Conservation (phyloP, 2,797 vertebrate genomes). For the Gallinago nigripennis region DNA sequence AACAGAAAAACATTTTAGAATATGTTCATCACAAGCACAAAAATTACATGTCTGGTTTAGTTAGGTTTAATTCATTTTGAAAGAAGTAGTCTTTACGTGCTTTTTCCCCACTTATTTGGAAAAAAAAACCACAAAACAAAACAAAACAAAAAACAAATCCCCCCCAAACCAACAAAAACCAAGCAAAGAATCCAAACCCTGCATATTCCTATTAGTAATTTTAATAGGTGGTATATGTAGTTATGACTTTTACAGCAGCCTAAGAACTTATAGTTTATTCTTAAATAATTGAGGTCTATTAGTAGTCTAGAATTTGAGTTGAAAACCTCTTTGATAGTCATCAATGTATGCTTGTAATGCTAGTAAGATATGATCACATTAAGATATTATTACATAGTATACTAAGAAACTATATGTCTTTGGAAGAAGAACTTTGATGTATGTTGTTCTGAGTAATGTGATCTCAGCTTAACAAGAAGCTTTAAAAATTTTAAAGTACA, state of each 20-base stretch:
- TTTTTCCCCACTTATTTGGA: rapidly evolving
- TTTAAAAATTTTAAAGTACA: not conserved
- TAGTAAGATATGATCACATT: not conserved
- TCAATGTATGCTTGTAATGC: not conserved
- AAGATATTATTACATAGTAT: not conserved
- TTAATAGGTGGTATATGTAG: not conserved
- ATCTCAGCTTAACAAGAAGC: not conserved
- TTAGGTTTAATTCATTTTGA: not conserved
- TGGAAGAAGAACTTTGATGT: not conserved
- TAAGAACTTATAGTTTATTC: not conserved
- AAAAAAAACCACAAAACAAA: not conserved
- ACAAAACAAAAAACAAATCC: not conserved
- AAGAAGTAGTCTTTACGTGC: not conserved
- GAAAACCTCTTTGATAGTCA: not conserved
- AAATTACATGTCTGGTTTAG: not conserved
- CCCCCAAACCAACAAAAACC: not conserved
- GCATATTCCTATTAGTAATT: not conserved
- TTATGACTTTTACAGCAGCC: not conserved
- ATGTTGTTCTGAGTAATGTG: not conserved
- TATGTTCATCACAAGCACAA: not conserved
- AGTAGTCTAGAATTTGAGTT: not conserved
- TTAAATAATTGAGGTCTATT: not conserved
- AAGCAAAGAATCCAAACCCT: not conserved
- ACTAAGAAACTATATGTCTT: not conserved
- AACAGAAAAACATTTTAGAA: constrained; percentile 1